Percentiles rank a stretch among this genome's conserved stretches.
Evolutionary conservation across 2,888 invertebrate genomes (phyloP).

Genomic region (Ennomos quercinarius): DNA sequence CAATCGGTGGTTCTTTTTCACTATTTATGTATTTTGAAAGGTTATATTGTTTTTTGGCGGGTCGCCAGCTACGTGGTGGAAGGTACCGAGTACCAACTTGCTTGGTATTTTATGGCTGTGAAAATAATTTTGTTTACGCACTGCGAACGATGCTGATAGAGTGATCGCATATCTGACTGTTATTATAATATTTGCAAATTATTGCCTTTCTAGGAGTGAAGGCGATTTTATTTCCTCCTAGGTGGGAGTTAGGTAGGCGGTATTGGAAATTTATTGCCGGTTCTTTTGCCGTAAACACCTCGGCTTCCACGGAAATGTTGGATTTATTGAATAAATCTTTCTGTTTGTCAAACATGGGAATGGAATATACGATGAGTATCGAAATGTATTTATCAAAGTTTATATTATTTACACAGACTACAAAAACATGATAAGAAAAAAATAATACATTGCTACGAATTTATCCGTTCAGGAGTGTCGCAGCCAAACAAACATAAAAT

Average conservation of each 20-base stretch:
- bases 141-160: conserved; percentile 26
- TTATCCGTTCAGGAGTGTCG: too few species aligned
- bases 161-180: conserved; percentile 17
- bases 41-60: conserved; percentile 34
- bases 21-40: conserved; percentile 36
- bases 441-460: too few species aligned
- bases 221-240: conserved; percentile 18
- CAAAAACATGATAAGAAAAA: too few species aligned
- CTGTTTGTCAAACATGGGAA: too few species aligned
- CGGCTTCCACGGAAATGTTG: conserved; percentile 10
- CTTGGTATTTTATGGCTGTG: conserved; percentile 28
- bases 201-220: conserved; percentile 22
- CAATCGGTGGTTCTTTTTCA: conserved; percentile 31
- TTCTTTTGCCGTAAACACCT: conserved; percentile 28
- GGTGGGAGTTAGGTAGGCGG: conserved; percentile 19
- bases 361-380: too few species aligned
- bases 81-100: conserved; percentile 22
- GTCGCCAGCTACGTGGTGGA: conserved; percentile 27
- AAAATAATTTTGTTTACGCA: conserved; percentile 34
- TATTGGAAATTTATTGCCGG: conserved; percentile 26
- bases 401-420: too few species aligned
- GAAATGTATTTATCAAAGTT: background rate
- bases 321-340: conserved; percentile 10
- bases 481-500: too few species aligned
- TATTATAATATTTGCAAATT: conserved; percentile 32